A percentile compares a stretch with the other conserved stretches of the same genome.
These are phyloP conservation scores for Cetoscarus ocellatus DNA, from an alignment of 2,797 vertebrate genomes.

Conservation along the genomic window DNA sequence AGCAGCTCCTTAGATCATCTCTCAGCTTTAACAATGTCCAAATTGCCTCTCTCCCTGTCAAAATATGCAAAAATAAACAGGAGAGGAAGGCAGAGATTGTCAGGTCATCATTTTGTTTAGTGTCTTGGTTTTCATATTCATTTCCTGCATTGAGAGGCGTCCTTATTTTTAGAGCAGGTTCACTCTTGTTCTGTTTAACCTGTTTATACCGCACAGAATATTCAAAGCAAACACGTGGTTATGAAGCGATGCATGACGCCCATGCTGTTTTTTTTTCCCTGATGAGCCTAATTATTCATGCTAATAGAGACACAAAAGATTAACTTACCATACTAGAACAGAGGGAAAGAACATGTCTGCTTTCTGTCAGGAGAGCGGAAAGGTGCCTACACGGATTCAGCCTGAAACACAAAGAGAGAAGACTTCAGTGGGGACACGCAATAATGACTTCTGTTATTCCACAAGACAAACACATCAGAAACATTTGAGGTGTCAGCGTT, in stretches of 20 bases:
- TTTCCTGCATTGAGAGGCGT: slow-evolving; percentile 1
- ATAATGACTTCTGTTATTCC: slow-evolving; percentile 34
- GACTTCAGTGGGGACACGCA: slow-evolving; percentile 33
- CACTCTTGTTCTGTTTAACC: slow-evolving; percentile 14
- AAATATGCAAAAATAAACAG: slow-evolving; percentile 25
- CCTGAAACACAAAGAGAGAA: slow-evolving; percentile 65
- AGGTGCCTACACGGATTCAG: slow-evolving; percentile 49
- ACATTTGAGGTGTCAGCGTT: slow-evolving; percentile 34
- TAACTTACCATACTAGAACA: slow-evolving; percentile 75
- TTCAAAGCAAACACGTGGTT: slow-evolving; percentile 42
- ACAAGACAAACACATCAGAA: slow-evolving; percentile 35
- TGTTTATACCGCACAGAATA: slow-evolving; percentile 30
- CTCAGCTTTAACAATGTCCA: slow-evolving; percentile 35
- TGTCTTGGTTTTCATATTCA: slow-evolving; percentile 5
- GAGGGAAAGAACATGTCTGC: slow-evolving; percentile 54
- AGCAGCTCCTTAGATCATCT: slow-evolving; percentile 40
- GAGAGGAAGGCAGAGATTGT: not conserved
- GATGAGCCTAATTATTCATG: slow-evolving; percentile 47
- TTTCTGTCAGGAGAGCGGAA: slow-evolving; percentile 42
- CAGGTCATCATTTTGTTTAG: not conserved
- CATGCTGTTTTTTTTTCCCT: slow-evolving; percentile 32
- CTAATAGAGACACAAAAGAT: slow-evolving; percentile 46
- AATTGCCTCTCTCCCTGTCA: slow-evolving; percentile 19
- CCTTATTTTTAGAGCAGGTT: slow-evolving; percentile 16
- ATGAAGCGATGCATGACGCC: slow-evolving; percentile 49